Conservation (phyloP, 2,888 invertebrate species). For the Cordilura impudica region DNA sequence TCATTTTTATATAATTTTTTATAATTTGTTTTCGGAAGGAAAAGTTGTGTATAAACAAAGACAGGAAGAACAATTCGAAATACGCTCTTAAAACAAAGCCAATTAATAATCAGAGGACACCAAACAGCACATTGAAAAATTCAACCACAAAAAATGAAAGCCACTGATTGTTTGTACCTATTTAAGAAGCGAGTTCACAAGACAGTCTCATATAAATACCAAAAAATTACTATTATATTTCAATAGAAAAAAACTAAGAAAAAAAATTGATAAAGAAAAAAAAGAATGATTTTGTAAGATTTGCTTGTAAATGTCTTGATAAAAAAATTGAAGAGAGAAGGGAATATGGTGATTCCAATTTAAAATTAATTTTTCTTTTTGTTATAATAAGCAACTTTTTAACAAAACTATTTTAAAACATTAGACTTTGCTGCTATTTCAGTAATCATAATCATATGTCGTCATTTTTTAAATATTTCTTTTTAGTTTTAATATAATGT, state of each 20-base stretch:
- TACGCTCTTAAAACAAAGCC: constrained; percentile 26
- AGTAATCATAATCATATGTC: constrained; percentile 28
- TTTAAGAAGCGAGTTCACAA: background rate
- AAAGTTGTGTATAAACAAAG: background rate
- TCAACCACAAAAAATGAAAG: constrained; percentile 1
- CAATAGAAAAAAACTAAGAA: constrained; percentile 23
- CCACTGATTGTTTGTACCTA: background rate
- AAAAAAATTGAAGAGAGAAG: constrained; percentile 14
- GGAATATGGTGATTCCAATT: constrained; percentile 25
- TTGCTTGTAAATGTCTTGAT: constrained; percentile 35
- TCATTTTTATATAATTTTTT: constrained; percentile 35
- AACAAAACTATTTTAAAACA: background rate
- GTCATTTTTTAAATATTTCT: constrained; percentile 9
- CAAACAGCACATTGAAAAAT: constrained; percentile 31
- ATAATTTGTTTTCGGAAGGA: constrained; percentile 18
- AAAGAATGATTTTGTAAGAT: constrained; percentile 17
- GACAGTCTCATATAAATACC: background rate
- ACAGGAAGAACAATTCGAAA: background rate
- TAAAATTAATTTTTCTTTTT: constrained; percentile 1
- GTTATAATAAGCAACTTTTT: constrained; percentile 14
- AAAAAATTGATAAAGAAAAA: constrained; percentile 1
- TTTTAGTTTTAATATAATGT: constrained; percentile 43
- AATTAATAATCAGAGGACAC: constrained; percentile 26
- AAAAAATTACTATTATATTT: constrained; percentile 1
- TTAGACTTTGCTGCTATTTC: background rate